Conservation (phyloP, 2,113 vertebrate genomes). For the Pavo muticus region DNA sequence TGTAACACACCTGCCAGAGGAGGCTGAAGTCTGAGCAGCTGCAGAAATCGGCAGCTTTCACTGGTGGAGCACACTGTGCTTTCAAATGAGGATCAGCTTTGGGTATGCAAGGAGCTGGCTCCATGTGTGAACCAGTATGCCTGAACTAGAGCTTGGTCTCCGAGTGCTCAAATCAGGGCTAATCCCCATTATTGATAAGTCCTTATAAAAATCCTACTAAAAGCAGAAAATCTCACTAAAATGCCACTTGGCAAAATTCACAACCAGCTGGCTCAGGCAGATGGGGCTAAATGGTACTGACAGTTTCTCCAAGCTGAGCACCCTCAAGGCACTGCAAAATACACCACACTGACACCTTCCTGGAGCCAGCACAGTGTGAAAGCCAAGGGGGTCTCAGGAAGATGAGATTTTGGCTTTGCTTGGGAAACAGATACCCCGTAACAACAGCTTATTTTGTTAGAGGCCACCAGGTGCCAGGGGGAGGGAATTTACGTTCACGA, state of each 20-base stretch:
- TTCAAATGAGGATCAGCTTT: not conserved
- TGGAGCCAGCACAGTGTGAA: not conserved
- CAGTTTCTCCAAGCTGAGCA: not conserved
- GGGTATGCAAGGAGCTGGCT: not conserved
- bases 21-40: not conserved
- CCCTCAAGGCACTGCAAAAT: not conserved
- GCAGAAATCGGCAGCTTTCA: not conserved
- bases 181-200: not conserved
- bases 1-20: not conserved
- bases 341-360: rapidly evolving
- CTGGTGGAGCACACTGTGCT: not conserved
- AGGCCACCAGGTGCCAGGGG: not conserved
- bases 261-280: not conserved
- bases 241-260: not conserved
- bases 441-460: not conserved
- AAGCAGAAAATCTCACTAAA: not conserved
- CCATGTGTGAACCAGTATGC: not conserved
- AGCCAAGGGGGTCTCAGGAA: not conserved
- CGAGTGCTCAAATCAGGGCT: not conserved
- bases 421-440: not conserved
- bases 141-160: not conserved
- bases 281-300: not conserved
- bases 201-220: not conserved
- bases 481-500: not conserved
- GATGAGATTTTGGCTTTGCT: not conserved